Percentiles rank a stretch among this genome's conserved stretches.
Conservation (phyloP, 2,797 vertebrate species). For the Carcharodon carcharias region DNA sequence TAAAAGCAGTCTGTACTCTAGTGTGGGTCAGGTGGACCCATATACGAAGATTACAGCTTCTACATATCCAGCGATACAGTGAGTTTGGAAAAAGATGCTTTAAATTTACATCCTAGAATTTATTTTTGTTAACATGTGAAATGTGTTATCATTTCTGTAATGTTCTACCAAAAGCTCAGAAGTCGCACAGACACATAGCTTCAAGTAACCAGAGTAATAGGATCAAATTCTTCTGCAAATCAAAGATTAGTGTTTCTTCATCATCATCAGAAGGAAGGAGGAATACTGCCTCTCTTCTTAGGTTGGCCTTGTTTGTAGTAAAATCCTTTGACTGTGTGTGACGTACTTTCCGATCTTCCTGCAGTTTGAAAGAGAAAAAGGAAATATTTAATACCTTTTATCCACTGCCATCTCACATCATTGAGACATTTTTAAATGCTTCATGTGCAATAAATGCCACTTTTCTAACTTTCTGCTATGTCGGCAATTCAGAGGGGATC, state of each 20-base stretch:
- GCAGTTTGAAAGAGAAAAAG: background rate
- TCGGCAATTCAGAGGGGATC: background rate
- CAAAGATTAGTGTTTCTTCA: background rate
- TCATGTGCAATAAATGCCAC: background rate
- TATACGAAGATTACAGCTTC: background rate
- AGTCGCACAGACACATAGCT: background rate
- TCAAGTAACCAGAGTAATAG: background rate
- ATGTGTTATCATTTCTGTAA: background rate
- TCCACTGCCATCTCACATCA: background rate
- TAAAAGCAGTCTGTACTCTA: background rate
- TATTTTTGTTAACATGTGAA: background rate
- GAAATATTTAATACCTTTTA: background rate
- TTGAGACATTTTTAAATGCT: background rate
- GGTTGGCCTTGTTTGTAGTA: background rate
- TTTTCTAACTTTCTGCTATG: background rate
- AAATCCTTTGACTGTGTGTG: background rate
- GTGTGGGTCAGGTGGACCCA: background rate
- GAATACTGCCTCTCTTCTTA: background rate
- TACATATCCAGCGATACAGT: background rate
- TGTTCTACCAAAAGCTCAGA: background rate
- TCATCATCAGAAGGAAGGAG: background rate
- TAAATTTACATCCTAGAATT: constrained; percentile 3
- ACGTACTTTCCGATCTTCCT: background rate
- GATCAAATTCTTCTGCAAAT: constrained; percentile 25
- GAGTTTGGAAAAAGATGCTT: background rate